phyloP scores from a whole-genome alignment of 2,888 invertebrate genomes.

The Chrysolina americana region DNA sequence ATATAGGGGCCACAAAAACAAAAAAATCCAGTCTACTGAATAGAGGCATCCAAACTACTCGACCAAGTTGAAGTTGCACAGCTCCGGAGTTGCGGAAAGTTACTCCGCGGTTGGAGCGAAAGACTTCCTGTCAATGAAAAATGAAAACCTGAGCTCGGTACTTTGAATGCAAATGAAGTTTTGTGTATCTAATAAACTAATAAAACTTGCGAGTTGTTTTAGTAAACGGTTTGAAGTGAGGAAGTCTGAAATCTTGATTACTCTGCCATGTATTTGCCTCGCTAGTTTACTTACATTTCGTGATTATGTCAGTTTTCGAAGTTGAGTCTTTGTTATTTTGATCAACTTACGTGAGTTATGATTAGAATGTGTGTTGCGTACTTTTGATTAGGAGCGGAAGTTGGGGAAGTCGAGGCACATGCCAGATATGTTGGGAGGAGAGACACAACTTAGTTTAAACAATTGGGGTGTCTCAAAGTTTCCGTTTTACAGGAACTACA shows the following conservation, averaged over 20 bases:
- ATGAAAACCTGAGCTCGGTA: slow-evolving; percentile 17
- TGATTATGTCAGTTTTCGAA: slow-evolving; percentile 2
- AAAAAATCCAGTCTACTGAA: slow-evolving; percentile 2
- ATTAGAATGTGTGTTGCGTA: neutral
- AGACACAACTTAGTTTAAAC: neutral
- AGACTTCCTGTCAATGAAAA: slow-evolving; percentile 28
- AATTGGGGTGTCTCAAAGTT: neutral
- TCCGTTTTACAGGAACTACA: neutral
- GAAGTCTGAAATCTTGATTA: slow-evolving; percentile 25
- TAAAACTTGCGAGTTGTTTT: slow-evolving; percentile 29
- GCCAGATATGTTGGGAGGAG: neutral
- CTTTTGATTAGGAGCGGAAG: neutral
- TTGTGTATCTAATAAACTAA: slow-evolving; percentile 34
- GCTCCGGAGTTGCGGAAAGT: slow-evolving; percentile 8
- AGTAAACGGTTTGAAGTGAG: slow-evolving; percentile 21
- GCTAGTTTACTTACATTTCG: slow-evolving; percentile 10
- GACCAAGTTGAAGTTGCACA: slow-evolving; percentile 4
- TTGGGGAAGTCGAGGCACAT: neutral
- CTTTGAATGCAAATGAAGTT: slow-evolving; percentile 30
- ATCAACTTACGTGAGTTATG: slow-evolving; percentile 10
- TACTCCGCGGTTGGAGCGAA: slow-evolving; percentile 17
- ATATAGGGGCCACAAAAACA: neutral
- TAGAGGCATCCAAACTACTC: slow-evolving; percentile 7
- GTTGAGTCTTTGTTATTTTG: slow-evolving; percentile 14
- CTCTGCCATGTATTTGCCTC: slow-evolving; percentile 24